phyloP scores from a whole-genome alignment of 2,888 invertebrate genomes.

The Nomada flava region DNA sequence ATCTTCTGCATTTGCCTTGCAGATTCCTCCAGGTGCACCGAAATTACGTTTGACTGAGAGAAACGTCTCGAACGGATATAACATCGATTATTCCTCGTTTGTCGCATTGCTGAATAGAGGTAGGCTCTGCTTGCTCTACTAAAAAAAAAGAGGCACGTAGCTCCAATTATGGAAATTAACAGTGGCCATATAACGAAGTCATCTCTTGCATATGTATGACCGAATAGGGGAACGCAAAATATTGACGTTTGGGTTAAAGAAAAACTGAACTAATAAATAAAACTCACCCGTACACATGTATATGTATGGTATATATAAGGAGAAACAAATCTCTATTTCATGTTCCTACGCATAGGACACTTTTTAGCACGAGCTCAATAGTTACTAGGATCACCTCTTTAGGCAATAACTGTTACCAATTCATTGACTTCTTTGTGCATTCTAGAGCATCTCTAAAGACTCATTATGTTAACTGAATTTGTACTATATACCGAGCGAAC shows the following conservation, averaged over 20 bases:
- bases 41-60: slow-evolving; percentile 41
- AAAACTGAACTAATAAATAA: slow-evolving; percentile 10
- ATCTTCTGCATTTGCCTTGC: slow-evolving; percentile 52
- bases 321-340: too few relatives aligned
- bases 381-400: too few relatives aligned
- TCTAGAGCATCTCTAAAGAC: too few relatives aligned
- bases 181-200: slow-evolving; percentile 41
- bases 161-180: slow-evolving; percentile 60
- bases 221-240: slow-evolving; percentile 14
- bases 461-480: too few relatives aligned
- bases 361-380: too few relatives aligned
- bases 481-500: too few relatives aligned
- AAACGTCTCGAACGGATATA: slow-evolving; percentile 25
- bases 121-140: background rate
- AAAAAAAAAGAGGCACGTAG: slow-evolving; percentile 25
- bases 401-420: too few relatives aligned
- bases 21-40: slow-evolving; percentile 52
- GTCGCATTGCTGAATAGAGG: slow-evolving; percentile 21
- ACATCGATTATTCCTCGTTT: slow-evolving; percentile 53
- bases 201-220: slow-evolving; percentile 43
- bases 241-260: slow-evolving; percentile 11
- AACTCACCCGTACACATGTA: too few relatives aligned
- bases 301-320: too few relatives aligned
- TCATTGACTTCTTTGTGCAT: too few relatives aligned
- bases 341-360: too few relatives aligned